Percentiles rank a stretch among this genome's conserved stretches.
phyloP scores from a whole-genome alignment of 1,140 invertebrate species.

The Homarus americanus region DNA sequence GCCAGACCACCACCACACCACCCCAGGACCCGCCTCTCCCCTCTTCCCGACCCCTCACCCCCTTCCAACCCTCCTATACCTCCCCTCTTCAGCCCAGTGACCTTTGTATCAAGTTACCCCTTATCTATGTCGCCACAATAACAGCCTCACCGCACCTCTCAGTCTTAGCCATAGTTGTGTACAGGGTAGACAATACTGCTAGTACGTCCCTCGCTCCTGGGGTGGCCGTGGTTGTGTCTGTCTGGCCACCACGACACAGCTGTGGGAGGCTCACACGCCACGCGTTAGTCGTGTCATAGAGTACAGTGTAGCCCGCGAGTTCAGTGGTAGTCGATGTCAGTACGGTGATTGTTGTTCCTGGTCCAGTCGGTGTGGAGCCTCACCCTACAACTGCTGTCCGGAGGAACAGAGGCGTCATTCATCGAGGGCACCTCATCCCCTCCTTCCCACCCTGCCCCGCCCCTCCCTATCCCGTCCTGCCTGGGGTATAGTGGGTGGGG shows the following conservation, averaged over 20 bases:
- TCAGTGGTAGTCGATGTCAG: background rate
- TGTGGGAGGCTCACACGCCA: background rate
- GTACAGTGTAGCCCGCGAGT: background rate
- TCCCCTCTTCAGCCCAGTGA: background rate
- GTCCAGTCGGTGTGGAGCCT: background rate
- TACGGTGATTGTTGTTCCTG: background rate
- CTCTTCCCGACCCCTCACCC: background rate
- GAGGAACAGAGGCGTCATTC: slow-evolving; percentile 7
- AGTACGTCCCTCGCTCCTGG: background rate
- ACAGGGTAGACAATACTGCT: too few species aligned
- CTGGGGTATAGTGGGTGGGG: background rate
- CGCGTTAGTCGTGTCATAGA: background rate
- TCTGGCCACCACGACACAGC: background rate
- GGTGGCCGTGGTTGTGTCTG: background rate
- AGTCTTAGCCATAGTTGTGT: background rate
- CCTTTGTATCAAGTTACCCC: background rate
- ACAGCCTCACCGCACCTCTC: background rate
- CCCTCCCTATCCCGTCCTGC: background rate
- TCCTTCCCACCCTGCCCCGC: background rate
- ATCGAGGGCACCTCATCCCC: background rate
- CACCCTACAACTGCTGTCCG: background rate
- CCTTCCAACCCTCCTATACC: background rate
- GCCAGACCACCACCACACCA: background rate
- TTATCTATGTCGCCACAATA: background rate
- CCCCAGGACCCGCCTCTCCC: background rate